Base-by-base conservation (phyloP, 2,888 invertebrate genomes). In the Tanaodytes sp. region DNA sequence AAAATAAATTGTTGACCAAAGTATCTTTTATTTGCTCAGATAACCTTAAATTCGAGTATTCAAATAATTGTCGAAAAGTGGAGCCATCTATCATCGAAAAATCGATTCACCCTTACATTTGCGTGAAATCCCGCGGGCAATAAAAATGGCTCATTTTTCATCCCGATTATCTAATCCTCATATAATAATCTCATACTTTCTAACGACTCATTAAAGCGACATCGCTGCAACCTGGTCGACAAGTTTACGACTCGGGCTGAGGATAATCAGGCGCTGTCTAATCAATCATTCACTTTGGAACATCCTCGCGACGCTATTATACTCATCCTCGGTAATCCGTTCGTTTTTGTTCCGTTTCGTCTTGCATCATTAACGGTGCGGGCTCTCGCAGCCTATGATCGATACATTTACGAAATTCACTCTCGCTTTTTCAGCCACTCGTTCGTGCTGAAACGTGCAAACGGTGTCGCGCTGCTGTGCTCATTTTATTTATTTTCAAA, bases 241-340 rank as follows among this genome's bases (percentile, higher is more conserved):
- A 49, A 64, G 51, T 57, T 59, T 59, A 61, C 46, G 40, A 46
- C 49, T 61, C 51, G 37, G 70, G 54, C 59, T 51, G 61, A 64
- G 70, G 51, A 61, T 61, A 70, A 64, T 64, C 64, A 68, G 68
- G 63, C 58, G 68, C 68, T 68, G 62, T 62, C 68, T 68, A 62
- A 68, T 68, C 68, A 68, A 62, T 68, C 68, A 68, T 68, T 62
- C 52, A 43, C 40, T 52, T 40, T 49, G 48, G 48, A 54, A 61
- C 39, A 16, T 43, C 23, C 43, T 62, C 30, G 48, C 36, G 23
- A 14, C 45, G 46, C 40, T 52, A 40, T 46, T 36, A 30, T 51
- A 45, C 12, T 48, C 63, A n/a, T 48, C 57, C 45, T 46, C 46
- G 14, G n/a, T 19, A 20, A 16, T 19, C 8, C 12, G 30, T 42